Evolutionary conservation across 2,888 invertebrate species (phyloP).

Genomic region (Andricus quercusramuli): DNA sequence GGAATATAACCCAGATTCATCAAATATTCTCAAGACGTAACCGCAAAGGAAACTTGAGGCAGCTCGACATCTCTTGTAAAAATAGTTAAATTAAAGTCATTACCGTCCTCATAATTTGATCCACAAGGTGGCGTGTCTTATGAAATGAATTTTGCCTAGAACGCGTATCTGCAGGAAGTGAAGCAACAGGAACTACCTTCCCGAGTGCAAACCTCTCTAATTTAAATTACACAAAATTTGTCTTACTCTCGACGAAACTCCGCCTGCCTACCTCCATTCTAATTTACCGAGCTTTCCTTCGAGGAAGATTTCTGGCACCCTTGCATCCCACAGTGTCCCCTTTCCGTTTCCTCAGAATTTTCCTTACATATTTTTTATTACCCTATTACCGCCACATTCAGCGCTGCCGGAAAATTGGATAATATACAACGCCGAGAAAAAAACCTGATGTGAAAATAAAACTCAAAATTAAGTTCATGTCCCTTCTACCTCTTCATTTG

Average conservation of each 20-base stretch:
- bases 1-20: background rate
- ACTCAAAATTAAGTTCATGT: constrained; percentile 16
- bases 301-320: constrained; percentile 32
- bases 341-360: constrained; percentile 57
- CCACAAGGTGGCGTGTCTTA: background rate
- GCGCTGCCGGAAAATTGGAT: constrained; percentile 25
- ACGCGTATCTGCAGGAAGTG: constrained; percentile 10
- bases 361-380: constrained; percentile 66
- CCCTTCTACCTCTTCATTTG: background rate
- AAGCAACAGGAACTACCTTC: constrained; percentile 34
- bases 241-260: constrained; percentile 64
- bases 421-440: constrained; percentile 25
- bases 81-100: constrained; percentile 2
- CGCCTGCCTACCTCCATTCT: constrained; percentile 55
- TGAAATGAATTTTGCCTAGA: constrained; percentile 7
- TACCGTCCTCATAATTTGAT: constrained; percentile 24
- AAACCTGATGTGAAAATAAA: background rate
- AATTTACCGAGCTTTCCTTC: constrained; percentile 51
- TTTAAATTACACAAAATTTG: constrained; percentile 69
- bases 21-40: too few species aligned
- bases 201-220: constrained; percentile 51
- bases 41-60: background rate
- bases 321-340: constrained; percentile 31
- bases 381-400: constrained; percentile 57
- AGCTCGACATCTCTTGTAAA: background rate